These are phyloP conservation scores for Tyto alba DNA, from an alignment of 2,113 vertebrate species.

Conservation along the genomic window DNA sequence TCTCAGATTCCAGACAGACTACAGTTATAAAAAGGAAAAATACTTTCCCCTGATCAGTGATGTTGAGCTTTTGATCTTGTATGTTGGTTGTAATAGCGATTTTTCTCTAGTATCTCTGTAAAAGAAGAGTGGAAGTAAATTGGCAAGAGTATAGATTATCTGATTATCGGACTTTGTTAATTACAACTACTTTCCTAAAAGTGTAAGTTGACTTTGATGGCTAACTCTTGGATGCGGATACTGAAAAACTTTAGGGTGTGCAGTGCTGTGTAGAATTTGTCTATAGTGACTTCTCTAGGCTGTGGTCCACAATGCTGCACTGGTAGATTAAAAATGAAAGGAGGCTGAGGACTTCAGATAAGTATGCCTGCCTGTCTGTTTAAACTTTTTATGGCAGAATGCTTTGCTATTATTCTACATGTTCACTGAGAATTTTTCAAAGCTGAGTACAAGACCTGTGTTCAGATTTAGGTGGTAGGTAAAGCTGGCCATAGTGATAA, in stretches of 20 bases:
- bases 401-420: neutral
- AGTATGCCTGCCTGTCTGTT: neutral
- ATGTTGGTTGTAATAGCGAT: neutral
- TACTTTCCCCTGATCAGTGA: neutral
- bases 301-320: neutral
- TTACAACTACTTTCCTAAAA: neutral
- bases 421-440: neutral
- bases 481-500: neutral
- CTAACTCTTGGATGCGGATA: neutral
- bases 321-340: neutral
- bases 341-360: neutral
- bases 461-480: neutral
- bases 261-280: neutral
- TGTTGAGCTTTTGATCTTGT: neutral
- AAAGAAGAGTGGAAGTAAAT: neutral
- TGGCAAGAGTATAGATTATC: neutral
- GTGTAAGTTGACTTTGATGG: neutral
- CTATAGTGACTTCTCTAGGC: neutral
- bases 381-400: neutral
- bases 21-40: neutral
- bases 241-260: neutral
- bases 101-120: neutral
- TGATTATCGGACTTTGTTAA: neutral
- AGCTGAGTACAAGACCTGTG: neutral
- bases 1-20: neutral